A percentile compares a stretch with the other conserved stretches of the same genome.
Evolutionary conservation across 2,888 invertebrate genomes (phyloP).

Genomic region (Agriopis marginaria): DNA sequence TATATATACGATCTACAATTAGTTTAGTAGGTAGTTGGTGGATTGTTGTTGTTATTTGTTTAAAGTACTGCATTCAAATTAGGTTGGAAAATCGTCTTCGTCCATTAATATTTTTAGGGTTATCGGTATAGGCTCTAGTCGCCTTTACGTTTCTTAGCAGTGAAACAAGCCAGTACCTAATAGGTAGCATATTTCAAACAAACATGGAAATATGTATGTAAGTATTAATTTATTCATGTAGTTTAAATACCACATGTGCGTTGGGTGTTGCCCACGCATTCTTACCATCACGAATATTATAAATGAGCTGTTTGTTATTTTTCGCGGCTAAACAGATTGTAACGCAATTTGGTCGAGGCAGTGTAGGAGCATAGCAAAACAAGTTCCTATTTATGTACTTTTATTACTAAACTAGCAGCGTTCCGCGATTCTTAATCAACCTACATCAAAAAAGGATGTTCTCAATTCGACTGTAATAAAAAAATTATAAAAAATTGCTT

Average conservation of each 20-base stretch:
- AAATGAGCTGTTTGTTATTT: slow-evolving; percentile 7
- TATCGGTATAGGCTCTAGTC: too few relatives aligned
- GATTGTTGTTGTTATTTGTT: too few relatives aligned
- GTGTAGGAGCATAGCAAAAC: slow-evolving; percentile 11
- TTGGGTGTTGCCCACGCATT: slow-evolving; percentile 18
- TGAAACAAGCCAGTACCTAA: not conserved
- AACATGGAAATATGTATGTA: slow-evolving; percentile 9
- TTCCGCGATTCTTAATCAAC: too few relatives aligned
- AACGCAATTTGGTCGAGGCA: slow-evolving; percentile 1
- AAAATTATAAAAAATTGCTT: too few relatives aligned
- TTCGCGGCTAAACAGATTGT: slow-evolving; percentile 3
- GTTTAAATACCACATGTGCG: slow-evolving; percentile 17
- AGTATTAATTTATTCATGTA: slow-evolving; percentile 14
- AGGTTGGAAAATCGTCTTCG: too few relatives aligned
- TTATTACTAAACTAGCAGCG: not conserved
- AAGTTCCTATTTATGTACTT: slow-evolving; percentile 12
- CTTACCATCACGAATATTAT: slow-evolving; percentile 11
- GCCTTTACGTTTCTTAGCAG: too few relatives aligned
- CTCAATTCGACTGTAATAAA: too few relatives aligned
- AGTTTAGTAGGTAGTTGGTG: too few relatives aligned
- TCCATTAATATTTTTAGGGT: too few relatives aligned
- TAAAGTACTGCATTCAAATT: too few relatives aligned
- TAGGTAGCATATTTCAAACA: not conserved
- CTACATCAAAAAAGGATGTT: too few relatives aligned
- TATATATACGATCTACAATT: too few relatives aligned